Conservation (phyloP, 2,888 invertebrate species). For the Hermaeophaga mercurialis region DNA sequence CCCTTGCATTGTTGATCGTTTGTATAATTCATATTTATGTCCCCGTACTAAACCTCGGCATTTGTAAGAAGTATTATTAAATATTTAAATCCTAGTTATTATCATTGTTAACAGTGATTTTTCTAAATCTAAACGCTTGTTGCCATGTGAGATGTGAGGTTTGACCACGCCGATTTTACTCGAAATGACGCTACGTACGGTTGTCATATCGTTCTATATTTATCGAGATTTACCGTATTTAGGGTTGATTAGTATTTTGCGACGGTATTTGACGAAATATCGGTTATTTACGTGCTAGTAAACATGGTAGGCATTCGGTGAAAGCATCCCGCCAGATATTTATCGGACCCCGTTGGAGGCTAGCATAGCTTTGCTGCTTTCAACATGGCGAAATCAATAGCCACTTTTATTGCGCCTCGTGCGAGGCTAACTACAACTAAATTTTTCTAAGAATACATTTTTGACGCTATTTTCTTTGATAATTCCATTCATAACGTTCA, state of each 20-base stretch:
- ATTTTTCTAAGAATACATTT: slow-evolving; percentile 3
- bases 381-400: slow-evolving; percentile 53
- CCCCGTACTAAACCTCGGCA: no score
- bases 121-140: slow-evolving; percentile 41
- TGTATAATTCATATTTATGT: no score
- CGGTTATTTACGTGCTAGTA: slow-evolving; percentile 38
- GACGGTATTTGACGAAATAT: slow-evolving; percentile 14
- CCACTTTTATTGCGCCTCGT: slow-evolving; percentile 33
- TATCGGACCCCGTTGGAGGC: slow-evolving; percentile 51
- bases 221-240: neutral
- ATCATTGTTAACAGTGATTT: no score
- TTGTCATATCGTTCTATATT: neutral
- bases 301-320: slow-evolving; percentile 44
- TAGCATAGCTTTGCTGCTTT: slow-evolving; percentile 48
- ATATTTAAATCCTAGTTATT: no score
- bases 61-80: no score
- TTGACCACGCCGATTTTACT: slow-evolving; percentile 38
- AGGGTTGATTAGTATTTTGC: slow-evolving; percentile 1
- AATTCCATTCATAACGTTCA: no score
- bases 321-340: slow-evolving; percentile 54
- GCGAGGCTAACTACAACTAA: slow-evolving; percentile 36
- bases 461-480: neutral
- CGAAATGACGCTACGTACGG: slow-evolving; percentile 15
- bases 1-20: neutral
- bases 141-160: slow-evolving; percentile 47